phyloP scores from a whole-genome alignment of 2,888 invertebrate genomes.

The Shargacucullia verbasci region DNA sequence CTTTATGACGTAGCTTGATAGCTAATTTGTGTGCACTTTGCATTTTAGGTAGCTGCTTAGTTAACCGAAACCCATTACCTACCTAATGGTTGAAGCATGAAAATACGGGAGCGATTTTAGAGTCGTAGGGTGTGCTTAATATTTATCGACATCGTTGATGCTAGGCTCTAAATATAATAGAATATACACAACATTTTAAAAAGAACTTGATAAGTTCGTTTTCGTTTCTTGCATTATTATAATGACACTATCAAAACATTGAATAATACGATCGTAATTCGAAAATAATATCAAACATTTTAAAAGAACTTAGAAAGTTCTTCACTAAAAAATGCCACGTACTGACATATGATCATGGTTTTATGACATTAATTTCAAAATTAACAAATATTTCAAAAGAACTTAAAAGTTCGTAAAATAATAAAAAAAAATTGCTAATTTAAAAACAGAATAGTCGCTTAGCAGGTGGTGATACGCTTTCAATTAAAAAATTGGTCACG shows the following conservation, averaged over 20 bases:
- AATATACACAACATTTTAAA: no score
- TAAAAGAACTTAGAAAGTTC: no score
- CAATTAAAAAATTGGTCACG: constrained; percentile 69
- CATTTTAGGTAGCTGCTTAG: constrained; percentile 27
- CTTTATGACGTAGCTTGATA: constrained; percentile 42
- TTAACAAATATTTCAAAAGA: neutral
- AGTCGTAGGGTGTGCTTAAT: neutral
- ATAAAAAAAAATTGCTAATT: neutral
- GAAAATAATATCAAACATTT: no score
- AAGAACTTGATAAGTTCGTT: no score
- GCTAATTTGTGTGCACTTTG: constrained; percentile 51
- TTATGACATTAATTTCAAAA: neutral
- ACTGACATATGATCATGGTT: neutral
- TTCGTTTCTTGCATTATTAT: no score
- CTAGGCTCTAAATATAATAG: neutral
- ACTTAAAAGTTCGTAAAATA: neutral
- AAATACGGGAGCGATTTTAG: constrained; percentile 12
- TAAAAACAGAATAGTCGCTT: constrained; percentile 38
- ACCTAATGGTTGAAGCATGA: constrained; percentile 7
- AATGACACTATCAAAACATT: no score
- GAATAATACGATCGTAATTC: no score
- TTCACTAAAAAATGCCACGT: no score
- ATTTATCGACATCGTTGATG: neutral
- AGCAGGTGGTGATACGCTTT: constrained; percentile 54
- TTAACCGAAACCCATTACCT: constrained; percentile 18